Percentiles rank a stretch among this genome's conserved stretches.
phyloP scores from a whole-genome alignment of 2,113 vertebrate species.

The Bubo scandiacus region DNA sequence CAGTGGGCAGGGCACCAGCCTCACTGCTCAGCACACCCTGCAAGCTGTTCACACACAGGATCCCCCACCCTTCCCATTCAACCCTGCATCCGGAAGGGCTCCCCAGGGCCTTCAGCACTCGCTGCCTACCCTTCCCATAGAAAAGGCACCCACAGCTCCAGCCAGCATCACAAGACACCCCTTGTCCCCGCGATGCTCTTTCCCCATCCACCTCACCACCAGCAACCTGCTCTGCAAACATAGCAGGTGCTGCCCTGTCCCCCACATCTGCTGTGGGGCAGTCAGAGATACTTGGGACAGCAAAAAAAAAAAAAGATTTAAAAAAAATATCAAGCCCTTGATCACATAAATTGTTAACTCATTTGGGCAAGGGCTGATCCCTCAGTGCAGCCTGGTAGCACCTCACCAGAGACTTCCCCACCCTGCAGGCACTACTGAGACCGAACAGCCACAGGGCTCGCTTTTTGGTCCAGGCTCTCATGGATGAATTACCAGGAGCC shows the following conservation, averaged over 20 bases:
- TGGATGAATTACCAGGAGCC: background rate
- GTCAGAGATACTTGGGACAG: too few species aligned
- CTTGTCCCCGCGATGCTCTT: rapidly evolving
- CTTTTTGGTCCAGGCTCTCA: background rate
- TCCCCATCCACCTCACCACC: rapidly evolving
- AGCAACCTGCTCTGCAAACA: background rate
- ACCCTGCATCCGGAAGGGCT: rapidly evolving
- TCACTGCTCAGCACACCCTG: background rate
- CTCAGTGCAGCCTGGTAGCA: background rate
- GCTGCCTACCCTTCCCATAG: background rate
- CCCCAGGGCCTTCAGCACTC: background rate
- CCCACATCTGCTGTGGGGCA: background rate
- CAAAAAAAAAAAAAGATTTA: background rate
- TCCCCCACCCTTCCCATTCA: background rate
- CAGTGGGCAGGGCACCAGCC: background rate
- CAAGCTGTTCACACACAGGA: rapidly evolving
- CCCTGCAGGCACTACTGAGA: background rate
- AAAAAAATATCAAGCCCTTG: background rate
- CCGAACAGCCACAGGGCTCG: rapidly evolving
- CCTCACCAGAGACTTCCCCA: background rate
- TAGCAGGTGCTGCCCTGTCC: background rate
- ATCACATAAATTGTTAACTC: background rate
- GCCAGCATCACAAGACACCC: background rate
- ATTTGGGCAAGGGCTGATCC: background rate
- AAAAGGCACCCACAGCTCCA: background rate